Evolutionary conservation across 2,888 invertebrate species (phyloP).

Genomic region (Biston stratarius): DNA sequence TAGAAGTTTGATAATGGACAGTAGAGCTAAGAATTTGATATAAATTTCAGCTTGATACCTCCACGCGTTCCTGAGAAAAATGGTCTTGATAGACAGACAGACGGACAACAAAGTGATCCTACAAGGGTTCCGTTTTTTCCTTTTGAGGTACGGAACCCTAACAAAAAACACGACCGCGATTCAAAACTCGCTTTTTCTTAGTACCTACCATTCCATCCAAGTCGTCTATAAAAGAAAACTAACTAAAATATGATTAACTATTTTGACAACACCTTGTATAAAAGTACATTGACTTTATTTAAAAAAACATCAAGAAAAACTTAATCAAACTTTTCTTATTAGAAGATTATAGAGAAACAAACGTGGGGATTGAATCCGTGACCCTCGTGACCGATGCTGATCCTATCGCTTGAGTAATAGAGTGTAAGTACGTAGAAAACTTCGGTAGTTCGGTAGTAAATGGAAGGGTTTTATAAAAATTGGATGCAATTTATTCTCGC

Average conservation of each 20-base stretch:
- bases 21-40: no score
- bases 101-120: no score
- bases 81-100: no score
- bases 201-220: no score
- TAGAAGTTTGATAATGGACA: no score
- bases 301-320: constrained; percentile 16
- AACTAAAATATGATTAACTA: no score
- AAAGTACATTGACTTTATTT: constrained; percentile 2
- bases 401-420: constrained; percentile 24
- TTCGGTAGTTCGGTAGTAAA: constrained; percentile 21
- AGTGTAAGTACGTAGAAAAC: constrained; percentile 26
- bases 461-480: constrained; percentile 26
- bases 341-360: constrained; percentile 17
- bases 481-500: constrained; percentile 23
- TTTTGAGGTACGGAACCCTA: no score
- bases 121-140: no score
- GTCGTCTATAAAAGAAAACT: no score
- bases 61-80: no score
- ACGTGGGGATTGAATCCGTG: constrained; percentile 21
- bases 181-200: background rate
- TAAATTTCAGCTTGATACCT: no score
- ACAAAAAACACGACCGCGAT: no score
- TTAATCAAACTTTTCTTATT: constrained; percentile 32
- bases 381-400: constrained; percentile 21
- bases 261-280: background rate